phyloP scores from a whole-genome alignment of 1,140 invertebrate species.

The Diplogasteroides magnus region DNA sequence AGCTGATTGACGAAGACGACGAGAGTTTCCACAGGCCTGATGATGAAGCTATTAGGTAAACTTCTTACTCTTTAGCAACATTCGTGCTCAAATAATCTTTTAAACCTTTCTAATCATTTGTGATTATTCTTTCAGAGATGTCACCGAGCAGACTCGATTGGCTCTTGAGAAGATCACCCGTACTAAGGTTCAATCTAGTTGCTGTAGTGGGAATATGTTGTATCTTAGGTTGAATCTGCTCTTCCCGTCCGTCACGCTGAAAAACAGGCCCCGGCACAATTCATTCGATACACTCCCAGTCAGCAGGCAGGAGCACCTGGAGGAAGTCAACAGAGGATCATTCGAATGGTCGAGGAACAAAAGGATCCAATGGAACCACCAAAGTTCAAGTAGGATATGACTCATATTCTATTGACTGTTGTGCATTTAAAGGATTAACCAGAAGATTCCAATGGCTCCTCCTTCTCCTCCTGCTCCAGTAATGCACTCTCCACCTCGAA shows the following conservation, averaged over 20 bases:
- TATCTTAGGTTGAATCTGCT: constrained; percentile 70
- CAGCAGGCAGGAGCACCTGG: constrained; percentile 60
- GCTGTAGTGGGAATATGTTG: no score
- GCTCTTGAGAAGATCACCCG: constrained; percentile 54
- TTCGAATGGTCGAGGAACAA: constrained; percentile 89
- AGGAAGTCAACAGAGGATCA: constrained; percentile 92
- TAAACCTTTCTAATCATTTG: neutral
- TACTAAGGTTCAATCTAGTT: no score
- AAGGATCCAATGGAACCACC: constrained; percentile 98
- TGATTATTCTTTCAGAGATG: constrained; percentile 74
- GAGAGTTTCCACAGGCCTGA: constrained; percentile 76
- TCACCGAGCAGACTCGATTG: constrained; percentile 67
- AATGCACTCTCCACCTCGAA: constrained; percentile 91
- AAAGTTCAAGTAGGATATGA: constrained; percentile 77
- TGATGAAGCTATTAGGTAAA: constrained; percentile 54
- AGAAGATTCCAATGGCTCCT: constrained; percentile 83
- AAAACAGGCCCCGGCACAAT: constrained; percentile 83
- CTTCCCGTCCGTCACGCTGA: constrained; percentile 86
- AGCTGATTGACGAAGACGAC: constrained; percentile 75
- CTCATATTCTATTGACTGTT: no score
- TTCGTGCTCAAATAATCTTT: neutral
- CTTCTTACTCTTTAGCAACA: no score
- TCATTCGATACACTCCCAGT: constrained; percentile 78
- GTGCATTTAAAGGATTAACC: constrained; percentile 59
- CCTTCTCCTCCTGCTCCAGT: constrained; percentile 95